Evolutionary conservation across 2,888 invertebrate genomes (phyloP).

Genomic region (Drosophila colorata): DNA sequence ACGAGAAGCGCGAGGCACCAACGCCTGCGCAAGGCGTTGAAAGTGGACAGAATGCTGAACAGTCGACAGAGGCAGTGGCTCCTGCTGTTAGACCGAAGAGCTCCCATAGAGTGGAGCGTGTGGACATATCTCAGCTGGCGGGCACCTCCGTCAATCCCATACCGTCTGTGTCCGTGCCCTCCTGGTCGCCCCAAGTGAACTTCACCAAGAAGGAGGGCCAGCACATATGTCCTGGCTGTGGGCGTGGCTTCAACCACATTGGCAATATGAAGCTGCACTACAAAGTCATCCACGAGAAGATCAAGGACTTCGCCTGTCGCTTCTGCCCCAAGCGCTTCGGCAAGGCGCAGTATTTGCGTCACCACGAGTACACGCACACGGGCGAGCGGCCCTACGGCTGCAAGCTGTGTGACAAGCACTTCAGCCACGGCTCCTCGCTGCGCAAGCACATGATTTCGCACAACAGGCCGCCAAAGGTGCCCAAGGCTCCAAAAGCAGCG

Average conservation of each 20-base stretch:
- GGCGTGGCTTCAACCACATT: conserved; percentile 81
- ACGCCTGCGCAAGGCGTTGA: conserved; percentile 3
- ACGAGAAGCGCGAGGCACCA: conserved; percentile 75
- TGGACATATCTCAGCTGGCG: conserved; percentile 81
- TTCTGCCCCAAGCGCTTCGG: conserved; percentile 83
- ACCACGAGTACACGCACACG: conserved; percentile 84
- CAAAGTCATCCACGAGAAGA: conserved; percentile 82
- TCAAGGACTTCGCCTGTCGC: conserved; percentile 82
- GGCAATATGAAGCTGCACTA: conserved; percentile 82
- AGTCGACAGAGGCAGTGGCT: neutral
- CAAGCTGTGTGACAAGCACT: conserved; percentile 77
- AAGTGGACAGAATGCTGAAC: neutral
- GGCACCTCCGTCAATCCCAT: conserved; percentile 82
- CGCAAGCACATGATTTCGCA: conserved; percentile 82
- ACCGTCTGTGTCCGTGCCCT: conserved; percentile 79
- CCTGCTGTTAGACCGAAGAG: conserved; percentile 62
- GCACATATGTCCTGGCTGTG: conserved; percentile 82
- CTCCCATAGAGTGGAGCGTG: conserved; percentile 79
- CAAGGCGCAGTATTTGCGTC: conserved; percentile 83
- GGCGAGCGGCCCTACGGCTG: conserved; percentile 83
- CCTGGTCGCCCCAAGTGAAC: conserved; percentile 82
- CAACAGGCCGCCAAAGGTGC: conserved; percentile 58
- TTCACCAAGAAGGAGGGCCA: conserved; percentile 83
- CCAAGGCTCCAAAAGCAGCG: conserved; percentile 21
- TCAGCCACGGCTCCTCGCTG: conserved; percentile 81